Percentiles rank a stretch among this genome's conserved stretches.
Conservation (phyloP, 2,797 vertebrate species). For the Serranus cabrilla region DNA sequence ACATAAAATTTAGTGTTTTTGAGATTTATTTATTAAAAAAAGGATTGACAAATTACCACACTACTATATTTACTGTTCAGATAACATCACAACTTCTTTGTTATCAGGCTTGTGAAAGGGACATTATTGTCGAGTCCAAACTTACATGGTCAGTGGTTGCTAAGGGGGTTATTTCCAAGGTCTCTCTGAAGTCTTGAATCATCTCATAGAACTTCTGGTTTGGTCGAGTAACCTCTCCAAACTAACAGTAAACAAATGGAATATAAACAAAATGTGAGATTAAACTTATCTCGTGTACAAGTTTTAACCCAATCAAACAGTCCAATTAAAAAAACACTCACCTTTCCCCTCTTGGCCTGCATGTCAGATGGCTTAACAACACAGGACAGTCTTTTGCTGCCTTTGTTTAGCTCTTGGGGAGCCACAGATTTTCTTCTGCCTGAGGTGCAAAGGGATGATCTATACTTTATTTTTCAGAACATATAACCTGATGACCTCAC, state of each 20-base stretch:
- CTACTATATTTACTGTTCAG: too few relatives aligned
- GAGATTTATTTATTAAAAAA: too few relatives aligned
- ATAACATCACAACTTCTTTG: too few relatives aligned
- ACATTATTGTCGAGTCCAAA: constrained; percentile 21
- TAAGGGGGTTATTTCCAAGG: constrained; percentile 88
- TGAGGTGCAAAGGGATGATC: constrained; percentile 47
- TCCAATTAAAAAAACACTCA: constrained; percentile 50
- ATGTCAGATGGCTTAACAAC: constrained; percentile 85
- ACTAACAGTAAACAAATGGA: constrained; percentile 76
- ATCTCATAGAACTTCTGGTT: constrained; percentile 96
- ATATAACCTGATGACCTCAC: neutral
- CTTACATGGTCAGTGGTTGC: constrained; percentile 88
- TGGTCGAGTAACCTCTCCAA: constrained; percentile 87
- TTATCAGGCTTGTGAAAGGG: neutral
- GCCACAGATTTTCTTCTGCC: constrained; percentile 89
- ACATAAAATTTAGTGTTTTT: too few relatives aligned
- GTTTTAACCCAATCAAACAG: neutral
- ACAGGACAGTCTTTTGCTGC: constrained; percentile 89
- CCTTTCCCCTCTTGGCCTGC: constrained; percentile 90
- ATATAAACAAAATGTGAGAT: neutral
- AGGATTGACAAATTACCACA: too few relatives aligned
- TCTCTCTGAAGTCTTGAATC: constrained; percentile 94
- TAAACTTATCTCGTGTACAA: neutral
- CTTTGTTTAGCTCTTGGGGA: constrained; percentile 88
- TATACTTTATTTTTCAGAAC: neutral